A percentile compares a stretch with the other conserved stretches of the same genome.
Evolutionary conservation across 37 sponge, comb jelly and placozoan species (phyloP).

Genomic region (Axinella damicornis): DNA sequence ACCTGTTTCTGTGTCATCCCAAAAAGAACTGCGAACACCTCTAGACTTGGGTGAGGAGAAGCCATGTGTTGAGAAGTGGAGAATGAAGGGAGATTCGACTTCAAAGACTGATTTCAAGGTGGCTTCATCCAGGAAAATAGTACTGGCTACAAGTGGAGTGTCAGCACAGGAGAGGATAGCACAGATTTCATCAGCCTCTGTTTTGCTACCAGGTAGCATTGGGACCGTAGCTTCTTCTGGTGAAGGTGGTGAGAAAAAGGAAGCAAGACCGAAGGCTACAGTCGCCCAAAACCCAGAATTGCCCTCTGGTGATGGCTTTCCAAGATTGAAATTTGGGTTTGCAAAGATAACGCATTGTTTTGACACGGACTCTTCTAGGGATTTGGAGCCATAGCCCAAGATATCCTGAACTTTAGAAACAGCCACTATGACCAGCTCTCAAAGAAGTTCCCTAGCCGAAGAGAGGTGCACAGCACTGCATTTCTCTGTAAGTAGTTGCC

Average conservation of each 20-base stretch:
- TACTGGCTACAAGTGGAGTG: neutral
- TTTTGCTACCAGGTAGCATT: conserved; percentile 7
- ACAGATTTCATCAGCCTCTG: conserved; percentile 15
- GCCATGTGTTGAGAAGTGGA: conserved; percentile 55
- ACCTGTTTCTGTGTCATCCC: conserved; percentile 33
- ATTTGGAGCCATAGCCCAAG: too few relatives aligned
- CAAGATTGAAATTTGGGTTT: conserved; percentile 13
- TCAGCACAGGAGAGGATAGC: neutral
- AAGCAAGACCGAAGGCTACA: conserved; percentile 3
- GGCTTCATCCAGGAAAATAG: conserved; percentile 17
- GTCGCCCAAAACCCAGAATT: neutral
- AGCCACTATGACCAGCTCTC: neutral
- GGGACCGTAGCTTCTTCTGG: neutral
- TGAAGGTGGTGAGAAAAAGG: conserved; percentile 23
- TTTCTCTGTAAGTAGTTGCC: conserved; percentile 13
- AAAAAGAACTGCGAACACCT: conserved; percentile 28
- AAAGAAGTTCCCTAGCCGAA: conserved; percentile 29
- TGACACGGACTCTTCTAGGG: neutral
- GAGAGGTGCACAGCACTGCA: conserved; percentile 11
- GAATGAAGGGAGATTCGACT: conserved; percentile 47
- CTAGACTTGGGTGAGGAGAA: conserved; percentile 28
- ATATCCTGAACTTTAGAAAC: conserved; percentile 12
- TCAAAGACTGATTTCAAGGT: conserved; percentile 14
- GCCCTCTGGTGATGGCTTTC: conserved; percentile 2
- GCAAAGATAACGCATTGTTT: conserved; percentile 41